Evolutionary conservation across 1,140 invertebrate species (phyloP).

Genomic region (Schmidtea mediterranea): DNA sequence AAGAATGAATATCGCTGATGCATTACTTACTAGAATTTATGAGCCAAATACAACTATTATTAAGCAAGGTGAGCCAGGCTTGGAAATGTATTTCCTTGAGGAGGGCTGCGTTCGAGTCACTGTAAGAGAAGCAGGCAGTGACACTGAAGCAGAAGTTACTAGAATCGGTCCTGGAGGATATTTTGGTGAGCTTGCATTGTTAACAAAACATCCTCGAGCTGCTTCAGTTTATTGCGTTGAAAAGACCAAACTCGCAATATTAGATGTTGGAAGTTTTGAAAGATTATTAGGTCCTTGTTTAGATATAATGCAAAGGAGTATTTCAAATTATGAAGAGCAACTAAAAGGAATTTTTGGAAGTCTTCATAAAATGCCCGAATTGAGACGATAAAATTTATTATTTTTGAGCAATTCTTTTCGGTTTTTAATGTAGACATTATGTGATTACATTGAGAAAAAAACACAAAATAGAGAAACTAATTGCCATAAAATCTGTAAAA

Average conservation of each 20-base stretch:
- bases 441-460: too few species aligned
- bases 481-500: too few species aligned
- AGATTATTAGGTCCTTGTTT: conserved; percentile 80
- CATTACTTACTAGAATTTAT: neutral
- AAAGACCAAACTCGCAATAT: conserved; percentile 33
- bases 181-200: conserved; percentile 48
- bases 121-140: neutral
- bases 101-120: conserved; percentile 48
- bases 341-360: conserved; percentile 1
- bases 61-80: conserved; percentile 46
- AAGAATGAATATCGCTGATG: conserved; percentile 6
- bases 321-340: conserved; percentile 1
- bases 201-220: conserved; percentile 73
- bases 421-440: too few species aligned
- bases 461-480: too few species aligned
- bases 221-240: conserved; percentile 48
- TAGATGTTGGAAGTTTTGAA: conserved; percentile 89
- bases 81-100: conserved; percentile 90
- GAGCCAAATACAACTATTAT: neutral
- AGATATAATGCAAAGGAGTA: conserved; percentile 47
- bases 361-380: conserved; percentile 1
- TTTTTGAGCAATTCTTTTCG: too few species aligned
- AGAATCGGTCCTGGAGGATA: neutral
- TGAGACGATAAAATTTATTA: conserved; percentile 3
- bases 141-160: neutral